These are phyloP conservation scores for Gopherus flavomarginatus DNA, from an alignment of 2,113 vertebrate species.

Conservation along the genomic window DNA sequence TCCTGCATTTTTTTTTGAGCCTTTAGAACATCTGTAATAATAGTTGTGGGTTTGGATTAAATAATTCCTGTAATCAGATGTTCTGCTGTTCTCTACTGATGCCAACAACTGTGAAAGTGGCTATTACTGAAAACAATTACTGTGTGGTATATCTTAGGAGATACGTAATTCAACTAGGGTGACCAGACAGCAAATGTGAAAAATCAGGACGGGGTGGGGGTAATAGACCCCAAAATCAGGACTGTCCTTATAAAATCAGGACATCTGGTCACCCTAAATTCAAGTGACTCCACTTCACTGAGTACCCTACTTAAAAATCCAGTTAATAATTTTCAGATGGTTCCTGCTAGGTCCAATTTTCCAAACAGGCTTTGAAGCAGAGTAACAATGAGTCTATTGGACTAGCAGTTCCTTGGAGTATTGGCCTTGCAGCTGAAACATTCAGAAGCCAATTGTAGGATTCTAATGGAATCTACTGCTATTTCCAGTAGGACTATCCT, in stretches of 20 bases:
- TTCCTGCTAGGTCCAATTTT: background rate
- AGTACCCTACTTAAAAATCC: background rate
- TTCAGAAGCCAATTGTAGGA: background rate
- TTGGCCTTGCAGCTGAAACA: constrained; percentile 20
- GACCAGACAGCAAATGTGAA: no score
- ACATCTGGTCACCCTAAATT: background rate
- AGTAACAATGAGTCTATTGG: background rate
- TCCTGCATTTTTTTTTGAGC: background rate
- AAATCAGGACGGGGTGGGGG: no score
- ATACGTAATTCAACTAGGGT: background rate
- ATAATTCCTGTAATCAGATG: background rate
- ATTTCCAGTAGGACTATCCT: background rate
- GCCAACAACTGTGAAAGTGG: background rate
- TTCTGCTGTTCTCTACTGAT: background rate
- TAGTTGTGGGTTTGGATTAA: background rate
- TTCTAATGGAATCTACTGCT: constrained; percentile 5
- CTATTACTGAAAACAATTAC: background rate
- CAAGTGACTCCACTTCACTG: background rate
- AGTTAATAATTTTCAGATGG: background rate
- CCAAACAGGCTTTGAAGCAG: constrained; percentile 17
- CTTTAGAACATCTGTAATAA: background rate
- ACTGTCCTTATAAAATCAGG: no score
- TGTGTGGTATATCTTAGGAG: rapidly evolving
- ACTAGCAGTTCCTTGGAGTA: background rate
- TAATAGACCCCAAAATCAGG: no score